A percentile compares a stretch with the other conserved stretches of the same genome.
These are phyloP conservation scores for Temnothorax nylanderi DNA, from an alignment of 1,140 invertebrate genomes.

Conservation along the genomic window DNA sequence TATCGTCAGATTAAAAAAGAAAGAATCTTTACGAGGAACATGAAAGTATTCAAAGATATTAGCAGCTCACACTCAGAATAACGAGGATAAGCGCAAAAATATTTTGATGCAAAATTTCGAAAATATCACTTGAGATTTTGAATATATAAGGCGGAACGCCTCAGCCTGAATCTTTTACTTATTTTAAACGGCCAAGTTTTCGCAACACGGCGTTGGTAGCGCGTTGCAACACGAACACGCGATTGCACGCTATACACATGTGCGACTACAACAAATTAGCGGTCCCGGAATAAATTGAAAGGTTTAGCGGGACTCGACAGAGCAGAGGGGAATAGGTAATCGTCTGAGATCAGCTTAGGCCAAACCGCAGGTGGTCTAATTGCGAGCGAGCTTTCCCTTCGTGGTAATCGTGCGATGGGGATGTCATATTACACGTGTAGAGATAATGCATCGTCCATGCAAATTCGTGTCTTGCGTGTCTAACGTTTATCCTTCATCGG, in stretches of 20 bases:
- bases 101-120: background rate
- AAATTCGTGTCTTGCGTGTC: constrained; percentile 73
- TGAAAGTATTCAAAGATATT: background rate
- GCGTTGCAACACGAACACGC: background rate
- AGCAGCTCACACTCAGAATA: background rate
- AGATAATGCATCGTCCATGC: constrained; percentile 74
- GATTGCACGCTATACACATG: background rate
- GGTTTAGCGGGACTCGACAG: constrained; percentile 55
- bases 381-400: constrained; percentile 60
- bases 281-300: constrained; percentile 63
- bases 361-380: constrained; percentile 71
- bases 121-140: background rate
- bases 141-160: constrained; percentile 1
- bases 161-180: background rate
- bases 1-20: background rate
- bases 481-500: constrained; percentile 71
- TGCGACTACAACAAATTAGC: constrained; percentile 47
- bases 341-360: constrained; percentile 52
- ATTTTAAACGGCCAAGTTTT: constrained; percentile 23
- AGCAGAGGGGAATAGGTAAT: constrained; percentile 57
- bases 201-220: background rate
- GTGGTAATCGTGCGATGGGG: constrained; percentile 65
- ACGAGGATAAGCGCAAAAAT: background rate
- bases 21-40: background rate
- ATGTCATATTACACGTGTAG: constrained; percentile 75